Evolutionary conservation across 2,797 vertebrate species (phyloP).

Genomic region (Hafferia zeledoni): DNA sequence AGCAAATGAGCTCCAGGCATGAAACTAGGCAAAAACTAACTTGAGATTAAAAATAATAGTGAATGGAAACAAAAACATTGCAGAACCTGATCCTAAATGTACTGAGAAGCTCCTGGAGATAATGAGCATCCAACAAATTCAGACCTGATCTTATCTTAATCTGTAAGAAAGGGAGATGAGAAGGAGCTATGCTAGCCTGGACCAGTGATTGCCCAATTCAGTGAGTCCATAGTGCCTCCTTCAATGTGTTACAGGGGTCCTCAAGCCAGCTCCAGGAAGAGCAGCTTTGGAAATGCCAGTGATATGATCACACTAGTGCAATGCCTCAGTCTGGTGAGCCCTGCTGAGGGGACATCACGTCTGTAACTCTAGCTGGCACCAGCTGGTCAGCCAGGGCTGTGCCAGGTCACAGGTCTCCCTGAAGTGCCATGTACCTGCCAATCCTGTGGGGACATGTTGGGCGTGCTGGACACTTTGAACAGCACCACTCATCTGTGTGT

Average conservation of each 20-base stretch:
- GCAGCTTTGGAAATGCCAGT: neutral
- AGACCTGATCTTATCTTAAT: neutral
- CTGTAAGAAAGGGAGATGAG: neutral
- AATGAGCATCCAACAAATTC: neutral
- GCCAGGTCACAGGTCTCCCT: neutral
- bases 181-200: neutral
- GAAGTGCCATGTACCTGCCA: accelerated
- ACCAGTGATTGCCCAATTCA: neutral
- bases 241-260: neutral
- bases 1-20: neutral
- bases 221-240: neutral
- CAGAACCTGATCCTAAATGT: neutral
- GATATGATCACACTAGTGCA: accelerated
- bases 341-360: accelerated
- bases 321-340: neutral
- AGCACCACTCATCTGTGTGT: accelerated
- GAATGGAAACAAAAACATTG: neutral
- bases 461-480: neutral
- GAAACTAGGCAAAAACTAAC: neutral
- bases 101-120: neutral
- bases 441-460: neutral
- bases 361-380: neutral
- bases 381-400: neutral
- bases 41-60: neutral
- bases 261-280: neutral